phyloP scores from a whole-genome alignment of 2,113 vertebrate genomes.

The Jacana jacana region DNA sequence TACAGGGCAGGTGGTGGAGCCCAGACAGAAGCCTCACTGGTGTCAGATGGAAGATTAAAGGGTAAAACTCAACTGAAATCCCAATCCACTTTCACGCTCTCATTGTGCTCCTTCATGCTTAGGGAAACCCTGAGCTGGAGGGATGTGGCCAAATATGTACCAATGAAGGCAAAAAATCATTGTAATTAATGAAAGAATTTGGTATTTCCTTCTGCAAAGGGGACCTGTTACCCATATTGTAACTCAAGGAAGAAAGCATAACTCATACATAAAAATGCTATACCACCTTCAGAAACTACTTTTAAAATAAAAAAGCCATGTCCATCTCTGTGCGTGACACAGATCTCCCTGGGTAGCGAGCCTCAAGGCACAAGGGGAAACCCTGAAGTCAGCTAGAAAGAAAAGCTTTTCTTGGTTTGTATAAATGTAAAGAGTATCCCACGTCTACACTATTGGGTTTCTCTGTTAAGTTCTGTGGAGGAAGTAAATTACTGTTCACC shows the following conservation, averaged over 20 bases:
- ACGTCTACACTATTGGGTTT: not conserved
- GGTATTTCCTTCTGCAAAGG: not conserved
- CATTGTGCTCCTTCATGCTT: not conserved
- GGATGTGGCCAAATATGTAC: not conserved
- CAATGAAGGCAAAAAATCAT: not conserved
- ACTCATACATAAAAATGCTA: not conserved
- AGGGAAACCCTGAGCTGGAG: not conserved
- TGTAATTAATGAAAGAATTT: not conserved
- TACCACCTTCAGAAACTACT: not conserved
- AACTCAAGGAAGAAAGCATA: not conserved
- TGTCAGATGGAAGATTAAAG: not conserved
- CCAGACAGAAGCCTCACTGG: not conserved
- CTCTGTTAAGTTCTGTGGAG: not conserved
- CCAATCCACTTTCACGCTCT: not conserved
- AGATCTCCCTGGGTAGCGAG: not conserved
- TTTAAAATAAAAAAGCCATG: not conserved
- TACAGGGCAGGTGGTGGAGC: not conserved
- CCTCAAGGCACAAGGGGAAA: not conserved
- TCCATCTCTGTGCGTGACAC: not conserved
- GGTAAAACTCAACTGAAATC: not conserved
- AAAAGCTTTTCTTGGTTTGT: not conserved
- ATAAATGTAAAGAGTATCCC: not conserved
- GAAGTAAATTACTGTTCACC: not conserved
- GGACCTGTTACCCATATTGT: not conserved
- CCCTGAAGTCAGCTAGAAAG: not conserved